Evolutionary conservation across 2,888 invertebrate species (phyloP).

Genomic region (Eugnorisma glareosa): DNA sequence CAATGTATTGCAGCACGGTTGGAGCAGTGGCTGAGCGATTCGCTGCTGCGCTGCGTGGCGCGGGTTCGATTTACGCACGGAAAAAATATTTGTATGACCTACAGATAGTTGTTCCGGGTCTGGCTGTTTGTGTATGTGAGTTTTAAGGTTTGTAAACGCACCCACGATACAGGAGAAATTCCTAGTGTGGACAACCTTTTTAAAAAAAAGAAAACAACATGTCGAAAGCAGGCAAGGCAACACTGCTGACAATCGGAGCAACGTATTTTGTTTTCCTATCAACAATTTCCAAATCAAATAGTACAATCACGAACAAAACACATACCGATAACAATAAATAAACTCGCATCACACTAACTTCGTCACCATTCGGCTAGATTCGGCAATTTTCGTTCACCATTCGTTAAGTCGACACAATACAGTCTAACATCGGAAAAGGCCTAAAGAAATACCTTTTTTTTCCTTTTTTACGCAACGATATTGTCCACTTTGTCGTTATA

Average conservation of each 20-base stretch:
- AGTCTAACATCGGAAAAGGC: constrained; percentile 59
- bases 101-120: too few species aligned
- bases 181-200: too few species aligned
- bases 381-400: constrained; percentile 67
- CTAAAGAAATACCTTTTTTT: constrained; percentile 67
- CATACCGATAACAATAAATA: constrained; percentile 66
- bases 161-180: too few species aligned
- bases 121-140: too few species aligned
- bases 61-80: too few species aligned
- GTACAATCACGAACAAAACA: constrained; percentile 64
- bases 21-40: too few species aligned
- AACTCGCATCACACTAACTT: constrained; percentile 60
- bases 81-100: too few species aligned
- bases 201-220: neutral
- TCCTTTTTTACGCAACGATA: constrained; percentile 66
- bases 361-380: constrained; percentile 63
- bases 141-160: too few species aligned
- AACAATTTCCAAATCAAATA: constrained; percentile 44
- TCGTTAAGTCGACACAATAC: constrained; percentile 68
- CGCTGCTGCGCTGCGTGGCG: too few species aligned
- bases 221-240: neutral
- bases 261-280: constrained; percentile 8
- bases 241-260: neutral
- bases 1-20: neutral
- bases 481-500: constrained; percentile 71